Percentiles rank a stretch among this genome's conserved stretches.
Evolutionary conservation across 2,888 invertebrate species (phyloP).

Genomic region (Panorpa germanica): DNA sequence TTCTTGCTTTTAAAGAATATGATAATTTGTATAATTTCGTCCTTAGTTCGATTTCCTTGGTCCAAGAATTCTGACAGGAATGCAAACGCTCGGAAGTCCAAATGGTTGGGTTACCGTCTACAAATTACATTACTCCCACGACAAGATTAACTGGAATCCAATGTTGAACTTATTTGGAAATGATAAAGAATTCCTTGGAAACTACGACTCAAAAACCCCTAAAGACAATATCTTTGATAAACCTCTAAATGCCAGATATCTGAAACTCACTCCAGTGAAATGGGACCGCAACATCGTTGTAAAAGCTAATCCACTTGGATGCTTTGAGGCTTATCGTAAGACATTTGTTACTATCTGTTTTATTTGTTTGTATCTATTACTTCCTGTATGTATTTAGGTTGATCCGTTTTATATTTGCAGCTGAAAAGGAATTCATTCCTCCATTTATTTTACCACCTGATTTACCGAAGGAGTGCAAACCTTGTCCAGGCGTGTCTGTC

Average conservation of each 20-base stretch:
- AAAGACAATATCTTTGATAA: slow-evolving; percentile 46
- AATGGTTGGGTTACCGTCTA: slow-evolving; percentile 59
- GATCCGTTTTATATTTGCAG: no score
- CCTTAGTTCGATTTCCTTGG: slow-evolving; percentile 56
- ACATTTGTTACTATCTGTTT: slow-evolving; percentile 11
- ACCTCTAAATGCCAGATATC: slow-evolving; percentile 50
- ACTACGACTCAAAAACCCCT: slow-evolving; percentile 41
- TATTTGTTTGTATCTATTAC: slow-evolving; percentile 1
- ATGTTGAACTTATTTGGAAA: slow-evolving; percentile 33
- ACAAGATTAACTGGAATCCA: slow-evolving; percentile 50
- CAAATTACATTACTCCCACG: slow-evolving; percentile 52
- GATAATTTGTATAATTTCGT: not conserved
- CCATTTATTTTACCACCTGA: slow-evolving; percentile 8
- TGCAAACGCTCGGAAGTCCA: slow-evolving; percentile 51
- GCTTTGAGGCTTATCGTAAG: slow-evolving; percentile 53
- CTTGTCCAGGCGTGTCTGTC: slow-evolving; percentile 32
- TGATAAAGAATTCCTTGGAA: slow-evolving; percentile 45
- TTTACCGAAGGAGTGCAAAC: slow-evolving; percentile 20
- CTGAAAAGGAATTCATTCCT: no score
- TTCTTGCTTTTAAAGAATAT: not conserved
- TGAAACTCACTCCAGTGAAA: slow-evolving; percentile 49
- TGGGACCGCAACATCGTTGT: slow-evolving; percentile 60
- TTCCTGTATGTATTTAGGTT: not conserved
- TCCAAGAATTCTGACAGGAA: slow-evolving; percentile 56
- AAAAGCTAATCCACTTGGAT: slow-evolving; percentile 59